These are phyloP conservation scores for Laspeyria flexula DNA, from an alignment of 2,888 invertebrate genomes.

Conservation along the genomic window DNA sequence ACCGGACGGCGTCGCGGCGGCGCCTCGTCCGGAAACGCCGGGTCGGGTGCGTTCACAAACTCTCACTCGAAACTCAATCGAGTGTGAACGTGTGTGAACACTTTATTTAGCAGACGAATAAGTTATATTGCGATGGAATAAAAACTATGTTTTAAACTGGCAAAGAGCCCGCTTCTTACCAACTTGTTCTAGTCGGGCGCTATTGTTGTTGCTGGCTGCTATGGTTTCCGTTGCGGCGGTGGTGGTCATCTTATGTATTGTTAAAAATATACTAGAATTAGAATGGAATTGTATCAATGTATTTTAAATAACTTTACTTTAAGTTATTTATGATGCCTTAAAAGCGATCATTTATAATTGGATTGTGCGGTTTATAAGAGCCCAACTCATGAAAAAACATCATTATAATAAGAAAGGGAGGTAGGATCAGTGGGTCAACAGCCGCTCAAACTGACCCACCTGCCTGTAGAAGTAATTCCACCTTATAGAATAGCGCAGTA, in stretches of 20 bases:
- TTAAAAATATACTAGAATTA: background rate
- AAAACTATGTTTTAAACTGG: slow-evolving; percentile 42
- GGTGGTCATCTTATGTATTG: slow-evolving; percentile 1
- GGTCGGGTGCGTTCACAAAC: slow-evolving; percentile 66
- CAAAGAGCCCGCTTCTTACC: slow-evolving; percentile 35
- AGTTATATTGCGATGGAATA: slow-evolving; percentile 43
- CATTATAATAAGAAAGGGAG: too few species aligned
- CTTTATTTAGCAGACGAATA: slow-evolving; percentile 53
- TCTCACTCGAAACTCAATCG: slow-evolving; percentile 70
- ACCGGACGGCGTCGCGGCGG: slow-evolving; percentile 77
- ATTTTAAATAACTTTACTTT: too few species aligned
- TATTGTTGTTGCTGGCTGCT: slow-evolving; percentile 34
- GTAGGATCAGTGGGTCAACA: too few species aligned
- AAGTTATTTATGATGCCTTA: too few species aligned
- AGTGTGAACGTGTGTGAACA: slow-evolving; percentile 61
- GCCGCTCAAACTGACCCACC: too few species aligned
- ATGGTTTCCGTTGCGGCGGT: slow-evolving; percentile 21
- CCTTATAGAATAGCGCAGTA: too few species aligned
- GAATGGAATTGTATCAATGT: too few species aligned
- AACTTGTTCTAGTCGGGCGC: slow-evolving; percentile 22
- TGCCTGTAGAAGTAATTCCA: too few species aligned
- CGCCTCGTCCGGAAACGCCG: slow-evolving; percentile 71
- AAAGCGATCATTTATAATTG: too few species aligned
- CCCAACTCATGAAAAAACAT: too few species aligned
- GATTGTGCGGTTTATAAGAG: too few species aligned